These are phyloP conservation scores for Spialia ferax DNA, from an alignment of 2,888 invertebrate species.

Conservation along the genomic window DNA sequence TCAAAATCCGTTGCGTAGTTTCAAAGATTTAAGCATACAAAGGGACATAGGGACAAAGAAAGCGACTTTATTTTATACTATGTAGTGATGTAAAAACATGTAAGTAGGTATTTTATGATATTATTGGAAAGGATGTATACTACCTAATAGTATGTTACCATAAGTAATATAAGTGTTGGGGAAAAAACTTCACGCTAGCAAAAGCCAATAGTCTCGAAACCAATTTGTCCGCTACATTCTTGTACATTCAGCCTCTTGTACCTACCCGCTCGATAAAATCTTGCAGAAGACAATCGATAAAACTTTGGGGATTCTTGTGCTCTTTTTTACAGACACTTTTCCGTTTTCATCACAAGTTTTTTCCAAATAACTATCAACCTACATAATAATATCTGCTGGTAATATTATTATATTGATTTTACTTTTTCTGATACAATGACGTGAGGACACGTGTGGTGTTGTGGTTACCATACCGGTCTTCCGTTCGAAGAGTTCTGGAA, in stretches of 20 bases:
- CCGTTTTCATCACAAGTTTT: neutral
- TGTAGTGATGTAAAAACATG: too few species aligned
- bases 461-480: too few species aligned
- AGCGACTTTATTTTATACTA: too few species aligned
- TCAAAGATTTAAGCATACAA: too few species aligned
- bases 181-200: neutral
- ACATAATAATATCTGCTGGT: neutral
- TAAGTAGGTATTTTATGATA: too few species aligned
- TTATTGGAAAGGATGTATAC: too few species aligned
- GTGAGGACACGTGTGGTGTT: too few species aligned
- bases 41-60: too few species aligned
- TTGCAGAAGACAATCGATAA: neutral
- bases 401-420: neutral
- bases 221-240: neutral
- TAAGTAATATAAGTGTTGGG: neutral
- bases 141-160: too few species aligned
- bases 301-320: neutral
- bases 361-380: neutral
- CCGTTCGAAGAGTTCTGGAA: too few species aligned
- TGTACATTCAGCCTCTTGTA: slow-evolving; percentile 1
- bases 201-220: neutral
- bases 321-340: neutral
- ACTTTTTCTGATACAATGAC: too few species aligned
- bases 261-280: neutral
- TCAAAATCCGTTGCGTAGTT: too few species aligned